phyloP scores from a whole-genome alignment of 2,888 invertebrate genomes.

The Apamea monoglypha region DNA sequence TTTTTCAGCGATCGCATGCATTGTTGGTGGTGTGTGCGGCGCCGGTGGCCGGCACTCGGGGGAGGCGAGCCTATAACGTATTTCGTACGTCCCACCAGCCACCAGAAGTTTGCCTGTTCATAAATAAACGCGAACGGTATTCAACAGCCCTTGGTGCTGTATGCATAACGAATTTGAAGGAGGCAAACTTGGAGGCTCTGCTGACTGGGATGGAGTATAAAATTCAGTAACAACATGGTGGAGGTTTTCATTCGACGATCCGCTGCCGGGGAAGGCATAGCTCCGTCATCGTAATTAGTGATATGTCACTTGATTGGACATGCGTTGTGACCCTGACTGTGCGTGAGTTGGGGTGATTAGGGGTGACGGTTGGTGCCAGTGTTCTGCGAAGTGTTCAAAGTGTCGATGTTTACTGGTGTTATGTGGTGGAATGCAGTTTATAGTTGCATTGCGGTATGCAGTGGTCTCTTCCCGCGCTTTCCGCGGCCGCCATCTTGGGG shows the following conservation, averaged over 20 bases:
- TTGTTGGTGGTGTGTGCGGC: slow-evolving; percentile 81
- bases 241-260: slow-evolving; percentile 90
- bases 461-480: slow-evolving; percentile 68
- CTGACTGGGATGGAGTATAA: slow-evolving; percentile 90
- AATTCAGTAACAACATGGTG: slow-evolving; percentile 91
- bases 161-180: slow-evolving; percentile 91
- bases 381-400: slow-evolving; percentile 46
- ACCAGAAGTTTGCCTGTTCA: slow-evolving; percentile 91
- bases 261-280: slow-evolving; percentile 89
- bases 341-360: slow-evolving; percentile 33
- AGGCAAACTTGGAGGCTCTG: slow-evolving; percentile 91
- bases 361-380: slow-evolving; percentile 9
- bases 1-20: slow-evolving; percentile 91
- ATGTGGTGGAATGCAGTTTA: slow-evolving; percentile 73
- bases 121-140: slow-evolving; percentile 91
- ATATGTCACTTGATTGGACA: slow-evolving; percentile 69
- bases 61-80: slow-evolving; percentile 87
- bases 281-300: slow-evolving; percentile 86
- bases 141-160: slow-evolving; percentile 91
- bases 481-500: slow-evolving; percentile 83
- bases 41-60: slow-evolving; percentile 73
- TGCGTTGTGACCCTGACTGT: slow-evolving; percentile 66
- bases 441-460: slow-evolving; percentile 74
- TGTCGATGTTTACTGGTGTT: slow-evolving; percentile 47
- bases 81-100: slow-evolving; percentile 88